Percentiles rank a stretch among this genome's conserved stretches.
phyloP scores from a whole-genome alignment of 2,113 vertebrate genomes.

The Anarhynchus alexandrinus region DNA sequence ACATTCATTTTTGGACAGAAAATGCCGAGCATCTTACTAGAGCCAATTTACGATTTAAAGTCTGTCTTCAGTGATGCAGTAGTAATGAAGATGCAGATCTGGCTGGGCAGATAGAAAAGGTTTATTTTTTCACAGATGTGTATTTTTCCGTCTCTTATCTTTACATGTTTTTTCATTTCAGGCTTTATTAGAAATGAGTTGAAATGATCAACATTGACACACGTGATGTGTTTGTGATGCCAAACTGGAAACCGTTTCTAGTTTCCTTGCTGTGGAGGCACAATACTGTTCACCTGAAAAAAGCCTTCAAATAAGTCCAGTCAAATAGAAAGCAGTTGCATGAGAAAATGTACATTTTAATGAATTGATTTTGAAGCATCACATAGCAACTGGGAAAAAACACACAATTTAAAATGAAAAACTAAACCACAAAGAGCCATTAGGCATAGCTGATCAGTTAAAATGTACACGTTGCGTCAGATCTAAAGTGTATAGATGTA shows the following conservation, averaged over 20 bases:
- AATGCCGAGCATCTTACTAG: not conserved
- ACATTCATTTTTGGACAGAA: not conserved
- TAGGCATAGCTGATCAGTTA: not conserved
- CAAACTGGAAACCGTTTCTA: not conserved
- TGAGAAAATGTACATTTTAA: not conserved
- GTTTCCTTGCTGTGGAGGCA: not conserved
- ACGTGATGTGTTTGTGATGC: not conserved
- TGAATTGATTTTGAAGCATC: not conserved
- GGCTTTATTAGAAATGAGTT: slow-evolving; percentile 13
- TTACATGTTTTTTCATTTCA: not conserved
- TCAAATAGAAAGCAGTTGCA: not conserved
- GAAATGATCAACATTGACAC: slow-evolving; percentile 32
- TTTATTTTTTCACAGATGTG: slow-evolving; percentile 19
- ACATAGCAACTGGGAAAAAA: not conserved
- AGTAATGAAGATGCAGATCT: slow-evolving; percentile 39
- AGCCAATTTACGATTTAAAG: not conserved
- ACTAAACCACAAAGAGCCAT: not conserved
- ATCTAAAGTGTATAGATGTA: not conserved
- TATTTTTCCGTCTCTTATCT: slow-evolving; percentile 17
- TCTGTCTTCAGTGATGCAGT: slow-evolving; percentile 5
- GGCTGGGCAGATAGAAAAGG: not conserved
- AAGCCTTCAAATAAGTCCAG: not conserved
- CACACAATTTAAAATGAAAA: not conserved
- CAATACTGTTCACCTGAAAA: not conserved
- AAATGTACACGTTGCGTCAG: not conserved